Evolutionary conservation across 2,113 vertebrate genomes (phyloP), one percentile per base, ranked within the genome.

Genomic region (Nothobranchius furzeri): DNA sequence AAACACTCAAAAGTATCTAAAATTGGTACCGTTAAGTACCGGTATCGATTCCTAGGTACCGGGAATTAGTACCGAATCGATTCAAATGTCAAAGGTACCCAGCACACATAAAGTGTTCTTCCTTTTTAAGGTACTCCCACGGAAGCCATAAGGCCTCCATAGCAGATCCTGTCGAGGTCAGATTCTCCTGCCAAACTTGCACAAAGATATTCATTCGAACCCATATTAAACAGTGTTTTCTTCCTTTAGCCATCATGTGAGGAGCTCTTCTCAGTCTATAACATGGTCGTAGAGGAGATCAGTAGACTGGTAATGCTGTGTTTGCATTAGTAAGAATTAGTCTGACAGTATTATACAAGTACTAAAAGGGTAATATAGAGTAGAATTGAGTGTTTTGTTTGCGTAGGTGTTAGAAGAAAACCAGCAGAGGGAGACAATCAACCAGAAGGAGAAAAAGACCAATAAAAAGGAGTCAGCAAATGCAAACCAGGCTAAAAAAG

Each of bases 271-370:
- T 64, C 60, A 25, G 85, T 93, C 1, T 94, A 94, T 62, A 90
- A 94, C 52, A 85, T 85, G 30, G 90, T 93, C 9, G 48, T 93
- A 25, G 55, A 64, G 67, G 74, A 92, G 40, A 35, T 99, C 66
- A 88, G 79, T 50, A 79, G 84, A 57, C 81, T 96, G 94, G 96
- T 98, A 92, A 91, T 53, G 17, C 6, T 45, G 3, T 20, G 35
- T 76, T 2, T 57, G 24, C 24, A 15, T 50, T 30, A n/a, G 3
- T 57, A 11, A 42, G 20, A 42, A 9, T 67, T 55, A 51, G 1
- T 7, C 17, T 20, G 6, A 37, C 7, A 20, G 13, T 68, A 47
- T 37, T 20, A 12, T 47, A 1, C 9, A n/a, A 8, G 12, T 63
- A 12, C 13, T 53, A 6, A 37, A 37, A 17, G 13, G 7, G 25